phyloP scores from a whole-genome alignment of 2,888 invertebrate species.

The Iselma pallidipennis region DNA sequence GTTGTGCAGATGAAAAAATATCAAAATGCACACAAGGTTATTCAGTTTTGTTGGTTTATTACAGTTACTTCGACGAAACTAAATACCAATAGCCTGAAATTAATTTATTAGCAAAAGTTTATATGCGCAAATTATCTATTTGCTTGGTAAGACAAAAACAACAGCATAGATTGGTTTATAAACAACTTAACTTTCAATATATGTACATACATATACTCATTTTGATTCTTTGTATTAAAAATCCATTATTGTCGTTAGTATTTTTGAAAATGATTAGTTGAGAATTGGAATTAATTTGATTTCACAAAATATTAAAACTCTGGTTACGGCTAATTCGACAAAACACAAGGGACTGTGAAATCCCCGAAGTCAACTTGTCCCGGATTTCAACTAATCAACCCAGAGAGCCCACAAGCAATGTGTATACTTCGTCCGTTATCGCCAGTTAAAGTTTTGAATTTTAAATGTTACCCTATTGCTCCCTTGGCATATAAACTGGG shows the following conservation, averaged over 20 bases:
- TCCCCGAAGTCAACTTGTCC: constrained; percentile 27
- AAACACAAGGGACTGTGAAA: constrained; percentile 22
- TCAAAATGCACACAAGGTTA: not conserved
- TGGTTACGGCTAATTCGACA: constrained; percentile 28
- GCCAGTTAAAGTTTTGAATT: constrained; percentile 33
- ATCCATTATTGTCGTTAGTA: not conserved
- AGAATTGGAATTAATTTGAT: constrained; percentile 22
- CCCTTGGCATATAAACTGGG: constrained; percentile 17
- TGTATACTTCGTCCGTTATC: constrained; percentile 25
- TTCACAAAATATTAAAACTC: constrained; percentile 24
- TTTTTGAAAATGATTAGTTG: constrained; percentile 5
- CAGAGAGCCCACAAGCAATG: constrained; percentile 26
- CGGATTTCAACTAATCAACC: constrained; percentile 30
- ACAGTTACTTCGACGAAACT: not conserved
- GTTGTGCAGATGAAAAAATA: not conserved
- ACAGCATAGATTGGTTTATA: not conserved
- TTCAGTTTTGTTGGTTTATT: not conserved
- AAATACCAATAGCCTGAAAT: not conserved
- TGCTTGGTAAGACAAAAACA: not conserved
- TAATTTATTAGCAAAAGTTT: constrained; percentile 1
- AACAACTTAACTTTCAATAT: too few relatives aligned
- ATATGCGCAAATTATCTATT: not conserved
- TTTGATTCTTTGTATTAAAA: too few relatives aligned
- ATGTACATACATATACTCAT: too few relatives aligned
- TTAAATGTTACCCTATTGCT: constrained; percentile 30